Conservation (phyloP, 2,113 vertebrate species). For the Hippocampus mohnikei region DNA sequence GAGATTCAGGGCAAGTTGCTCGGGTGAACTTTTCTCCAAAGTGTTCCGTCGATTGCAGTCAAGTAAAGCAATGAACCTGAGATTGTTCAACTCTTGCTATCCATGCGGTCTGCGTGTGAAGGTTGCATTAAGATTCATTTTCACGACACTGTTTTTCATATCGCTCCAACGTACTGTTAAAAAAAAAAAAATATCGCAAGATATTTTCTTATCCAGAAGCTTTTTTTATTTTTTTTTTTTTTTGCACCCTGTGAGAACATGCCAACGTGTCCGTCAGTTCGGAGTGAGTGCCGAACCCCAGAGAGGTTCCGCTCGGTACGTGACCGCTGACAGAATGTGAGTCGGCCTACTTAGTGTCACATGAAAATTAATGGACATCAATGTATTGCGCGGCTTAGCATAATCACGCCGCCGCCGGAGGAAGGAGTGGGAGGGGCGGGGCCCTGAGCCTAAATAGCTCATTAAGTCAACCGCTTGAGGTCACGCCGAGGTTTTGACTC, state of each 20-base stretch:
- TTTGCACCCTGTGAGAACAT: neutral
- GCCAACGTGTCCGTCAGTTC: constrained; percentile 7
- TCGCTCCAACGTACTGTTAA: too few species aligned
- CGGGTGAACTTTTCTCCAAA: neutral
- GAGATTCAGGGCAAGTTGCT: neutral
- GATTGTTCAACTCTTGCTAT: neutral
- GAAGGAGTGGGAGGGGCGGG: neutral
- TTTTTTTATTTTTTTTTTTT: too few species aligned
- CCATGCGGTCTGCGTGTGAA: too few species aligned
- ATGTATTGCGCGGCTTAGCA: constrained; percentile 58
- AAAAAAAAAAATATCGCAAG: neutral
- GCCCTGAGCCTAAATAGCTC: constrained; percentile 62
- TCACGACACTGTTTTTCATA: too few species aligned
- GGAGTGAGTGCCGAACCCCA: too few species aligned
- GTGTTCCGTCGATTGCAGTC: neutral
- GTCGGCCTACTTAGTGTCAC: constrained; percentile 61
- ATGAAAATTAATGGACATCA: constrained; percentile 64
- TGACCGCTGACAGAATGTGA: constrained; percentile 43
- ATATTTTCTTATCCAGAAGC: constrained; percentile 4
- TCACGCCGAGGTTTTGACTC: constrained; percentile 51
- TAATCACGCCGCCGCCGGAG: constrained; percentile 51
- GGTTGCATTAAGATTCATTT: too few species aligned
- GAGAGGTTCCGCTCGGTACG: neutral
- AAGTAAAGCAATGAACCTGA: neutral
- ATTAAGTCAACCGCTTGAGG: constrained; percentile 66